These are phyloP conservation scores for Drosophila albomicans DNA, from an alignment of 1,140 invertebrate genomes.

Conservation along the genomic window DNA sequence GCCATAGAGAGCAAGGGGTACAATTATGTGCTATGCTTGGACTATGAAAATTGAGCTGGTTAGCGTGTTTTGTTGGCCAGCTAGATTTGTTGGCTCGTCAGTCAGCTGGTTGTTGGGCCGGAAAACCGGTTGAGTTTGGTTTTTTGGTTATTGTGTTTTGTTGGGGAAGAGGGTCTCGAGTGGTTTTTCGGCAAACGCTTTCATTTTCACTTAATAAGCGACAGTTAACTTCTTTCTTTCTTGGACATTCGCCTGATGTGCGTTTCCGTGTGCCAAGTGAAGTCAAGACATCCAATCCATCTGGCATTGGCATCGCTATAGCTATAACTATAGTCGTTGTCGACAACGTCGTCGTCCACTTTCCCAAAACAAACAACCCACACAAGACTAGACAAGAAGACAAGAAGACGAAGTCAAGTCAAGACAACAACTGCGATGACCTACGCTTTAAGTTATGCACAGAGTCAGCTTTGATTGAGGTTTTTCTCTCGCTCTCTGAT, in stretches of 20 bases:
- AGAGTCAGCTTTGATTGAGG: conserved; percentile 73
- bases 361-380: conserved; percentile 76
- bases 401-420: not conserved
- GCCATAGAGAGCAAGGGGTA: not conserved
- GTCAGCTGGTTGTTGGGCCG: conserved; percentile 23
- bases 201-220: conserved; percentile 83
- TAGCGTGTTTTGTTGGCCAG: conserved; percentile 2
- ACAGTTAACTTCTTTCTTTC: conserved; percentile 77
- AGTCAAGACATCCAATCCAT: conserved; percentile 56
- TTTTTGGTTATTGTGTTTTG: conserved; percentile 29
- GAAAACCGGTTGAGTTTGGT: conserved; percentile 62
- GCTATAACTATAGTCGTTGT: conserved; percentile 15
- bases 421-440: conserved; percentile 59
- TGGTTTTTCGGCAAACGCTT: conserved; percentile 74
- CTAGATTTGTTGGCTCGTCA: conserved; percentile 23
- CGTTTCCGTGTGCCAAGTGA: conserved; percentile 73
- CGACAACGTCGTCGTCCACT: conserved; percentile 52
- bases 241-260: conserved; percentile 68
- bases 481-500: conserved; percentile 69
- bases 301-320: conserved; percentile 60
- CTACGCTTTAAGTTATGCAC: conserved; percentile 79
- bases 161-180: conserved; percentile 37
- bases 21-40: conserved; percentile 13
- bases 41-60: conserved; percentile 24
- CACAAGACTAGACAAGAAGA: conserved; percentile 35